Evolutionary conservation across 2,797 vertebrate species (phyloP).

Genomic region (Capromys pilorides): DNA sequence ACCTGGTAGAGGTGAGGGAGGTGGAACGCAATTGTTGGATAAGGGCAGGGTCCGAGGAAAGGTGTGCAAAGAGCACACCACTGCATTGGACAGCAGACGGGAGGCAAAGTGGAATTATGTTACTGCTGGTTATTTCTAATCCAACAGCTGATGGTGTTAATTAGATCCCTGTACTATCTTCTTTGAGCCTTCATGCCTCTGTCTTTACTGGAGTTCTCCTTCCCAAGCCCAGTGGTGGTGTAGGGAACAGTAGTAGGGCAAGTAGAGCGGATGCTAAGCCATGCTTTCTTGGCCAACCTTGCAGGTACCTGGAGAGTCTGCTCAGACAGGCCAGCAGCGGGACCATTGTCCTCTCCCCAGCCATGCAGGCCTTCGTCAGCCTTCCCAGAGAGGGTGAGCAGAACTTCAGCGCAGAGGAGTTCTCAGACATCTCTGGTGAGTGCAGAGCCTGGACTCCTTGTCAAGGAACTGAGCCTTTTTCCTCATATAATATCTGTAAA

Average conservation of each 20-base stretch:
- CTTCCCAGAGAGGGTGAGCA: constrained; percentile 85
- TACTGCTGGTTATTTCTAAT: constrained; percentile 34
- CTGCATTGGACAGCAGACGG: background rate
- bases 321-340: constrained; percentile 93
- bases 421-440: constrained; percentile 93
- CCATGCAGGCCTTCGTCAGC: constrained; percentile 90
- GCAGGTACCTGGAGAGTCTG: constrained; percentile 94
- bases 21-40: background rate
- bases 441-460: background rate
- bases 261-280: background rate
- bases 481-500: background rate
- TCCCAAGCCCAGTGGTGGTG: background rate
- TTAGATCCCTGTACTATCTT: background rate
- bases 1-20: background rate
- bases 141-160: constrained; percentile 1
- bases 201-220: background rate
- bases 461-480: background rate
- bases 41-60: background rate
- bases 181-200: background rate
- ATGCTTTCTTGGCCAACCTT: constrained; percentile 20
- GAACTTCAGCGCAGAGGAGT: constrained; percentile 92
- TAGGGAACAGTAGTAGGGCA: background rate
- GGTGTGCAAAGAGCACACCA: rapidly evolving
- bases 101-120: background rate
- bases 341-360: constrained; percentile 90